Conservation (phyloP, 2,797 vertebrate species). For the Alca torda region DNA sequence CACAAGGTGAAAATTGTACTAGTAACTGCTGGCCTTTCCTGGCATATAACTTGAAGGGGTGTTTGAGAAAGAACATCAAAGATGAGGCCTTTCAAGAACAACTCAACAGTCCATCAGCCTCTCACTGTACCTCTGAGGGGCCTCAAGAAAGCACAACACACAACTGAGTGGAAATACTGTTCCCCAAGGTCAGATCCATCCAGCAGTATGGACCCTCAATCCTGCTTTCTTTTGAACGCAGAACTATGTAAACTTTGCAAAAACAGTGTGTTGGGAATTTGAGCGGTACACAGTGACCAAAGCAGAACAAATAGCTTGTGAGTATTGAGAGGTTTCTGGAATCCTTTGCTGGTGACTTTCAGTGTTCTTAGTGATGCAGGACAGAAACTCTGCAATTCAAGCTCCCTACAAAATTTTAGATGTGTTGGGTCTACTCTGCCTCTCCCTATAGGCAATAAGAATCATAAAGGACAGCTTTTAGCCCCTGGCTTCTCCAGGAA, state of each 20-base stretch:
- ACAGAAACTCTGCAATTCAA: background rate
- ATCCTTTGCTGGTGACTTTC: background rate
- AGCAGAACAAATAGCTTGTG: background rate
- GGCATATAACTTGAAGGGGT: background rate
- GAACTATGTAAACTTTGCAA: accelerated
- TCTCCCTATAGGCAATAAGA: background rate
- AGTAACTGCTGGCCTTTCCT: background rate
- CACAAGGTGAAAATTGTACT: background rate
- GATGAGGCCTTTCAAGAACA: background rate
- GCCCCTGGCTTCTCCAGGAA: background rate
- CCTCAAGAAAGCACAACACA: background rate
- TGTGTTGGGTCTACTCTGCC: background rate
- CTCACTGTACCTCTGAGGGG: background rate
- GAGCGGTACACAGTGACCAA: background rate
- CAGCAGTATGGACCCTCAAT: background rate
- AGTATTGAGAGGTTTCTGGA: background rate
- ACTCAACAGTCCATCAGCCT: background rate
- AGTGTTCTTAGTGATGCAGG: background rate
- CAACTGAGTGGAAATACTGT: background rate
- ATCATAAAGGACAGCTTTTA: background rate
- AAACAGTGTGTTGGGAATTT: accelerated
- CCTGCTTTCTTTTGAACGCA: background rate
- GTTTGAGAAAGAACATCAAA: background rate
- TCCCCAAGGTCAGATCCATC: background rate
- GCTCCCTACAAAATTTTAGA: background rate